Evolutionary conservation across 2,113 vertebrate species (phyloP), one percentile per base, ranked within the genome.

Genomic region (Aplodontia rufa): DNA sequence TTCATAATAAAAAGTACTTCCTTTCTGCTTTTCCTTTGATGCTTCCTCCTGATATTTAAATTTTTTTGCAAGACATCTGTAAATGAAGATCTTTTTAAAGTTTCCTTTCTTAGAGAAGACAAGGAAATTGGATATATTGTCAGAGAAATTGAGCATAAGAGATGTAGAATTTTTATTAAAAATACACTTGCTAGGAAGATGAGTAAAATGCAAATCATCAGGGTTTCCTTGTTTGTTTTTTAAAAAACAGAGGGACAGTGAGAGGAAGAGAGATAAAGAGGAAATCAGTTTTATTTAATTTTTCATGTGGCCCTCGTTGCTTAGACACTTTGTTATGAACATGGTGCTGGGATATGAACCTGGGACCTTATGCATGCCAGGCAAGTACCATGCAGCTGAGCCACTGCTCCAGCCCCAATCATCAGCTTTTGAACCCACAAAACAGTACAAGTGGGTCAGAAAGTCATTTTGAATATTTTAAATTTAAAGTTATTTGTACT

Each of bases 1-100:
- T 92, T 68, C 94, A 40, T 66, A 49, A 76, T 96, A 83, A 58
- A 90, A 96, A 84, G 1, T 53, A 24, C 35, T 97, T 92, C 51
- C 60, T 96, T 80, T 45, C 0, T 91, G 91, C 22, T 79, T 69
- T 55, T 9, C 28, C 40, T 84, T 66, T 82, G 55, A 90, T 95
- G 78, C 71, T 97, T 74, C 69, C 20, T 79, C 6, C 9, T 40
- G 3, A 16, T 51, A 49, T 45, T 75, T 75, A 16, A 30, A 19
- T 11, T 47, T 92, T 66, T 35, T 49, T 40, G 20, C 8, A 55
- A 82, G 32, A 1, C 62, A n/a, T 4, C 6, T 64, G 2, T 24
- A 72, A 37, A 40, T 28, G 26, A 87, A 60, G 10, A 75, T 2
- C 1, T 42, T 49, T 81, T 7, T 22, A 45, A 91, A 81, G 42